A percentile compares a stretch with the other conserved stretches of the same genome.
phyloP scores from a whole-genome alignment of 2,888 invertebrate genomes.

The Tanypteryx hageni region DNA sequence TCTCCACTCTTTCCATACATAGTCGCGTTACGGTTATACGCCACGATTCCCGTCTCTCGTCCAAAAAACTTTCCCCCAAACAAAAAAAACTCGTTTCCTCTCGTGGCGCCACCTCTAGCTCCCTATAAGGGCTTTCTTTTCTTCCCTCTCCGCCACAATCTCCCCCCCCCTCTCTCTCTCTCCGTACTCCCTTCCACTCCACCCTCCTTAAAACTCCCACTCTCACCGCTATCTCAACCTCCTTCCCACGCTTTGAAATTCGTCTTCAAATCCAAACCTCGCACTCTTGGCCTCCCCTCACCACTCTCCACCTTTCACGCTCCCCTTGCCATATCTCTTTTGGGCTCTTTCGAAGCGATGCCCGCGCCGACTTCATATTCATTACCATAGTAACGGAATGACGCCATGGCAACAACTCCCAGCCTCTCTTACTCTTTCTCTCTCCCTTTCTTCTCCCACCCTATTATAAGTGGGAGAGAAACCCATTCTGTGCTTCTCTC shows the following conservation, averaged over 20 bases:
- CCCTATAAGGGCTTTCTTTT: background rate
- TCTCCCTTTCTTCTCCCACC: background rate
- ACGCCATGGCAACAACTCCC: slow-evolving; percentile 36
- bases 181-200: background rate
- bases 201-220: background rate
- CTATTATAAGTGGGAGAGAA: background rate
- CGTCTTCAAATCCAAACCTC: background rate
- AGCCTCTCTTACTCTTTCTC: background rate
- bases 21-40: no score
- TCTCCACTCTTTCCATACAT: no score
- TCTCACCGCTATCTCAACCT: background rate
- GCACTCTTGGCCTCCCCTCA: no score
- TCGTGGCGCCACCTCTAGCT: no score
- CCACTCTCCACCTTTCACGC: background rate
- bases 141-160: background rate
- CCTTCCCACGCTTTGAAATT: background rate
- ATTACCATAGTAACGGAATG: slow-evolving; percentile 57
- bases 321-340: background rate
- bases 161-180: background rate
- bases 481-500: background rate
- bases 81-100: no score
- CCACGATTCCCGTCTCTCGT: no score
- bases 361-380: slow-evolving; percentile 14
- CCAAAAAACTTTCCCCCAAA: no score
- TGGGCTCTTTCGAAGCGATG: background rate